Percentiles rank a stretch among this genome's conserved stretches.
Evolutionary conservation across 2,797 vertebrate genomes (phyloP).

Genomic region (Amblyopsis hoosieri): DNA sequence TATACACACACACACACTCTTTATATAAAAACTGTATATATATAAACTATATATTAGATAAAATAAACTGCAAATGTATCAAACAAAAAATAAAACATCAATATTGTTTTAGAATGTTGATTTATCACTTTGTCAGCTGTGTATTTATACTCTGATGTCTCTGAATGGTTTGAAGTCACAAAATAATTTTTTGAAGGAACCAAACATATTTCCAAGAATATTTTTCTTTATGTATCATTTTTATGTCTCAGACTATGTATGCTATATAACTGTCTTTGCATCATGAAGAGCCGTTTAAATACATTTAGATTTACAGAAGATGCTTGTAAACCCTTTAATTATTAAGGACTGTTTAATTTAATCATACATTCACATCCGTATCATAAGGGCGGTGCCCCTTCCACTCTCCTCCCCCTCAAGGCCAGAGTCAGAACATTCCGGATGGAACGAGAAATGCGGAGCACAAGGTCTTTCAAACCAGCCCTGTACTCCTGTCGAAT

Average conservation of each 20-base stretch:
- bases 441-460: slow-evolving; percentile 66
- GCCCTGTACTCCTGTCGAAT: slow-evolving; percentile 77
- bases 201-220: neutral
- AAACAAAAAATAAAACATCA: slow-evolving; percentile 10
- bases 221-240: neutral
- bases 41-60: no score
- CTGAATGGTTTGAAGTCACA: neutral
- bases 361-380: slow-evolving; percentile 64
- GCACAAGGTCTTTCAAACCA: slow-evolving; percentile 75
- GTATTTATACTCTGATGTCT: no score
- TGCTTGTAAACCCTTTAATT: neutral
- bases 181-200: neutral
- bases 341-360: neutral
- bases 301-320: no score
- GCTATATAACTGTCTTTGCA: neutral
- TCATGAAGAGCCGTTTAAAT: no score
- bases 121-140: neutral
- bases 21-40: no score
- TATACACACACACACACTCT: no score
- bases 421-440: slow-evolving; percentile 52
- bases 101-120: neutral
- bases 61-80: no score
- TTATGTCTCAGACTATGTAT: neutral
- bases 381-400: slow-evolving; percentile 60
- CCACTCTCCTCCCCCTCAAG: slow-evolving; percentile 67